A percentile compares a stretch with the other conserved stretches of the same genome.
Evolutionary conservation across 2,797 vertebrate species (phyloP).

Genomic region (Clamator glandarius): DNA sequence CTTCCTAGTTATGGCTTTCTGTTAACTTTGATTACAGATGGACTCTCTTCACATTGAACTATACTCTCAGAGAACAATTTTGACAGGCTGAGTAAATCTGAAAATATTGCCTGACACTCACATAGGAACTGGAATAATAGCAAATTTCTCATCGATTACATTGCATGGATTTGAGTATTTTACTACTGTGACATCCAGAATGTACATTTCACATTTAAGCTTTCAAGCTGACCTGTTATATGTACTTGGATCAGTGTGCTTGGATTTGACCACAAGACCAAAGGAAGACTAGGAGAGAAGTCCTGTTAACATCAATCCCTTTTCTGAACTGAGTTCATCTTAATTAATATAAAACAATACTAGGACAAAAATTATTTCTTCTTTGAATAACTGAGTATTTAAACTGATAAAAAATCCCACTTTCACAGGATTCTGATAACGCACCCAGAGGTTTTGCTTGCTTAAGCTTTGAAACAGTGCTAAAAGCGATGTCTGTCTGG

Average conservation of each 20-base stretch:
- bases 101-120: neutral
- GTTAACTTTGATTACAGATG: neutral
- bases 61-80: neutral
- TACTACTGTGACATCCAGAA: neutral
- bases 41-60: neutral
- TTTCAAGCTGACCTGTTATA: neutral
- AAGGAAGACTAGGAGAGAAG: neutral
- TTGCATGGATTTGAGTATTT: neutral
- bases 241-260: neutral
- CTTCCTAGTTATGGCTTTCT: neutral
- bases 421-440: neutral
- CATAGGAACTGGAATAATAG: neutral
- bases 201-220: neutral
- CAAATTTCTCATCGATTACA: neutral
- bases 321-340: neutral
- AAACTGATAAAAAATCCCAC: neutral
- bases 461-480: neutral
- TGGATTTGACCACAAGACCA: neutral
- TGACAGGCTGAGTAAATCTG: neutral
- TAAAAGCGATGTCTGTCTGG: neutral
- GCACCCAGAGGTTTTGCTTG: neutral
- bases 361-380: neutral
- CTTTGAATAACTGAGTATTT: neutral
- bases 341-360: neutral
- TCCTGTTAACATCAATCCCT: neutral